Evolutionary conservation across 2,888 invertebrate genomes (phyloP).

Genomic region (Caenorhabditis angaria): DNA sequence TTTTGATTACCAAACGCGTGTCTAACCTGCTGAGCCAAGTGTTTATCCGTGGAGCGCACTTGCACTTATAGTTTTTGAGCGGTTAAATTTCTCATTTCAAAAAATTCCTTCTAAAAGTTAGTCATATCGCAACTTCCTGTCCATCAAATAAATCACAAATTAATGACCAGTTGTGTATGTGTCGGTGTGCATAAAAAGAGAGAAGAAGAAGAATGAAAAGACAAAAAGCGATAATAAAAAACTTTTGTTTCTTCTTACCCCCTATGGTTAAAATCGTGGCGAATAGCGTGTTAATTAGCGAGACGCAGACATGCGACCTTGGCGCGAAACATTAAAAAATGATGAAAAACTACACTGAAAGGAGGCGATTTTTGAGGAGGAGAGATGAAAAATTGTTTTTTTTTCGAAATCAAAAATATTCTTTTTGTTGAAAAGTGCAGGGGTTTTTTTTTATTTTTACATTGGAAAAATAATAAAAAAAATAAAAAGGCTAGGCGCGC

Average conservation of each 20-base stretch:
- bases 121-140: slow-evolving; percentile 16
- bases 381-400: neutral
- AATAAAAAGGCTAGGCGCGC: too few relatives aligned
- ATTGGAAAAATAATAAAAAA: too few relatives aligned
- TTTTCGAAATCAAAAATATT: too few relatives aligned
- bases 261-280: neutral
- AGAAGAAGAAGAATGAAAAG: slow-evolving; percentile 27
- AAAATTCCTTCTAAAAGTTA: slow-evolving; percentile 4
- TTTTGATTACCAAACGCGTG: too few relatives aligned
- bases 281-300: slow-evolving; percentile 30
- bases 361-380: slow-evolving; percentile 13
- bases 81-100: too few relatives aligned
- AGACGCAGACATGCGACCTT: slow-evolving; percentile 20
- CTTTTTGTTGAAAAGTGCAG: too few relatives aligned
- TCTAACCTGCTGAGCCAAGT: too few relatives aligned
- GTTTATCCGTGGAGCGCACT: too few relatives aligned
- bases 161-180: slow-evolving; percentile 23
- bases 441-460: too few relatives aligned
- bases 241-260: neutral
- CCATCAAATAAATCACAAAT: slow-evolving; percentile 15
- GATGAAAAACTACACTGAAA: slow-evolving; percentile 14
- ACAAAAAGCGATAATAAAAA: slow-evolving; percentile 1
- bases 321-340: slow-evolving; percentile 21
- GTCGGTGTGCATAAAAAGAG: slow-evolving; percentile 22
- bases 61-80: too few relatives aligned